Conservation (phyloP, 2,113 vertebrate genomes). For the Notothenia coriiceps region DNA sequence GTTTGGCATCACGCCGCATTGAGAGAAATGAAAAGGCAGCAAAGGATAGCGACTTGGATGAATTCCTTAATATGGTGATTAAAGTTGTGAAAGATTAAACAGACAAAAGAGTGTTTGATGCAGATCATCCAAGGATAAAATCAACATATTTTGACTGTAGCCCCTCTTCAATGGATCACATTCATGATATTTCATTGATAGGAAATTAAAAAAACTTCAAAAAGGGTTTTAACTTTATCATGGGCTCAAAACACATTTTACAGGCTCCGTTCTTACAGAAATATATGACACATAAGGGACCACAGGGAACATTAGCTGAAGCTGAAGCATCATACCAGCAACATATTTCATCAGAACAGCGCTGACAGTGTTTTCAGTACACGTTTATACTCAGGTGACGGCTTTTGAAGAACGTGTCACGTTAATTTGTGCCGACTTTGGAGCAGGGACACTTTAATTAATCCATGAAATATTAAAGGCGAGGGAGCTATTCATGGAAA, state of each 20-base stretch:
- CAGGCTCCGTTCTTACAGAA: background rate
- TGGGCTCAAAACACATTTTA: background rate
- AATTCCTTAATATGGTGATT: slow-evolving; percentile 29
- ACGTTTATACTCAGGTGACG: slow-evolving; percentile 16
- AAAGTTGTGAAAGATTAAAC: slow-evolving; percentile 39
- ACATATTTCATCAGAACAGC: slow-evolving; percentile 13
- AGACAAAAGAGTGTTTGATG: slow-evolving; percentile 35
- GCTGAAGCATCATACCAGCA: slow-evolving; percentile 10
- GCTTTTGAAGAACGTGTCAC: background rate
- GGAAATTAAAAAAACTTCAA: slow-evolving; percentile 5
- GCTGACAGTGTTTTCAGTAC: slow-evolving; percentile 2
- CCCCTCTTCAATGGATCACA: background rate
- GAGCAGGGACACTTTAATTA: slow-evolving; percentile 38
- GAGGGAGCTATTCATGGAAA: slow-evolving; percentile 28
- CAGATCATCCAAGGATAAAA: slow-evolving; percentile 36
- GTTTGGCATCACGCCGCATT: slow-evolving; percentile 10
- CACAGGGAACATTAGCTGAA: slow-evolving; percentile 11
- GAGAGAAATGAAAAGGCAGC: slow-evolving; percentile 9
- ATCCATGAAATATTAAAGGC: slow-evolving; percentile 52
- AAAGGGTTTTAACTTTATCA: slow-evolving; percentile 1
- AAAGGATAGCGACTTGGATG: slow-evolving; percentile 26
- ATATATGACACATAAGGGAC: background rate
- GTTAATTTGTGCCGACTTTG: slow-evolving; percentile 20
- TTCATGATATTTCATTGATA: slow-evolving; percentile 13
- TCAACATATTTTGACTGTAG: slow-evolving; percentile 3